Evolutionary conservation across 2,797 vertebrate genomes (phyloP).

Genomic region (Furcifer pardalis): DNA sequence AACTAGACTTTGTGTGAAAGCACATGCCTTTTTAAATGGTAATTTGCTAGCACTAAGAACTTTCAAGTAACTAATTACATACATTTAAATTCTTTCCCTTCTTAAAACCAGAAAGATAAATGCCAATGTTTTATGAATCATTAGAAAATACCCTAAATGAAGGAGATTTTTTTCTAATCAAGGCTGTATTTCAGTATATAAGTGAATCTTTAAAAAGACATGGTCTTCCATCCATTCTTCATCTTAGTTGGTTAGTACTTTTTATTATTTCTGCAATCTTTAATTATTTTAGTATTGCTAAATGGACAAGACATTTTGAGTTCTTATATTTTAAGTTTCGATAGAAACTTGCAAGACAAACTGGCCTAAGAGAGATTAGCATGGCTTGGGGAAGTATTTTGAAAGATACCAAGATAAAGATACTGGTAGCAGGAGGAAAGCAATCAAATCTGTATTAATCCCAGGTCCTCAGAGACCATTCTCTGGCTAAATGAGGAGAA

Average conservation of each 20-base stretch:
- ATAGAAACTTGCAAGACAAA: not conserved
- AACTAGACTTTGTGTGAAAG: slow-evolving; percentile 24
- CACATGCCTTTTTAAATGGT: not conserved
- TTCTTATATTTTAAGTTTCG: accelerated
- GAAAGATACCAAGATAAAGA: accelerated
- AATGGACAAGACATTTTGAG: not conserved
- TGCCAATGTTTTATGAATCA: not conserved
- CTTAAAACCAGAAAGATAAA: slow-evolving; percentile 6
- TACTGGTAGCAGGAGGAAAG: not conserved
- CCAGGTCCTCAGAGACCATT: not conserved
- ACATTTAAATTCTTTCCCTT: not conserved
- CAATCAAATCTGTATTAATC: accelerated
- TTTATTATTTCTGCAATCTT: not conserved
- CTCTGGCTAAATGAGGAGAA: not conserved
- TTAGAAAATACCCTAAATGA: not conserved
- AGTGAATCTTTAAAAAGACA: not conserved
- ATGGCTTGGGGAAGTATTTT: not conserved
- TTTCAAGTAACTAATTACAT: slow-evolving; percentile 8
- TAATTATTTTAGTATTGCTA: not conserved
- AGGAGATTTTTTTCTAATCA: not conserved
- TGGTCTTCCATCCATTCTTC: not conserved
- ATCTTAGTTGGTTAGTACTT: not conserved
- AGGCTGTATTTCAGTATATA: not conserved
- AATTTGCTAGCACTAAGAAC: not conserved
- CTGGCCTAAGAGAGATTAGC: not conserved